Evolutionary conservation across 2,888 invertebrate genomes (phyloP), one percentile per base, ranked within the genome.

Genomic region (Gymnoscelis rufifasciata): DNA sequence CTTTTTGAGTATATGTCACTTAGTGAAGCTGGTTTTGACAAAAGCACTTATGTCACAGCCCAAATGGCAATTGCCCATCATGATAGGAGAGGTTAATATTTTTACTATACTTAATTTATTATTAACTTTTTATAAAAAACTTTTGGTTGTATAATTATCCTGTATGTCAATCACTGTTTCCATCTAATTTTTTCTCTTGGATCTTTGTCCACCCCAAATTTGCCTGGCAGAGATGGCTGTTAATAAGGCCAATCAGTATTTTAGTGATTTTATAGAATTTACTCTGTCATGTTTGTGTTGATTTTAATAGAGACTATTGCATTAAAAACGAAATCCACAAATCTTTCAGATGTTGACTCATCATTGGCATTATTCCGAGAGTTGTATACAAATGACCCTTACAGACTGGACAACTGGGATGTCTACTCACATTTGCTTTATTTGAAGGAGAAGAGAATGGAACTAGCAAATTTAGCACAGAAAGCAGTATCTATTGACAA

Each of bases 341-440:
- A n/a, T n/a, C n/a, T 74, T 90, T 40, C 76, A 96, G 97, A 97
- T 86, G 93, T 97, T 12, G 97, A 96, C 65, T 92, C 94, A 60
- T 97, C 98, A 0, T 93, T 97, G 43, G 90, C 92, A 52, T 91
- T 94, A 38, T 99, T 98, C 71, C 92, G 94, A 69, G 91, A 93
- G 52, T 89, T 99, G 19, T 93, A 95, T 59, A 92, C 93, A 61
- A 89, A 91, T 62, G 99, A 99, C 89, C 99, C 99, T 0, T 98
- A 93, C 74, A 90, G 98, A 31, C 83, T 99, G 27, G 98, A 99
- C 68, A 96, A 98, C 74, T 94, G 99, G 91, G 98, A 99, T 80
- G 95, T 95, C 0, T 98, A 95, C 77, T 99, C 99, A 2, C 99
- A 99, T 88, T 88, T 99, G 43, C 88, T 99, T 6, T 99, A 97